Base-by-base conservation (phyloP, 2,797 vertebrate species). In the Pyrocephalus nanus region DNA sequence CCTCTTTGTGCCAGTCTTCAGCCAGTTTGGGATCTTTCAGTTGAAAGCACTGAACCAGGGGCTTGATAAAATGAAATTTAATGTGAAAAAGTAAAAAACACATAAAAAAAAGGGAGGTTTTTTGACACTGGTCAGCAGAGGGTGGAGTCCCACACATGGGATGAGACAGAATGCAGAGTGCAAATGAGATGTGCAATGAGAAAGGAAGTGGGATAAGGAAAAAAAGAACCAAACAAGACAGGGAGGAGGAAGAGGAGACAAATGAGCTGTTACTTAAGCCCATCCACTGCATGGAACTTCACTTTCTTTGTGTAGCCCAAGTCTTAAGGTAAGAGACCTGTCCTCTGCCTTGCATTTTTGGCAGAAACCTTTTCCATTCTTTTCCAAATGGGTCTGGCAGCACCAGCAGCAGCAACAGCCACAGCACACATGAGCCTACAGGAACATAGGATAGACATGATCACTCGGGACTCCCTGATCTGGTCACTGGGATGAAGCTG, bases 381-480 rank as follows among this genome's bases (percentile, higher is more conserved):
- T 80, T 80, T 88, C 36, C 36, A 81, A 38, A 74, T 16, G 34
- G 22, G 14, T 69, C 61, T 79, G 54, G 77, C 47, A 66, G 43
- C 61, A 70, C 73, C 47, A 70, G 43, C 61, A 73, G 62, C 81
- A 87, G 19, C 0, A 4, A 36, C n/a, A 85, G 40, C 43, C 45
- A 27, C 30, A 36, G 72, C 71, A 70, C 17, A 22, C 0, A 0
- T 14, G 42, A n/a, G 25, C 0, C 0, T 29, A 36, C 43, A 70
- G 61, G 50, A 79, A 51, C 0, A 0, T 0, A 9, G 60, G 78
- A 40, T 13, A 12, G 47, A 73, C 2, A 0, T 0, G 1, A 40
- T 1, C 4, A 14, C 64, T 80, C 0, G 22, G 76, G 60, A 42
- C 2, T 9, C 12, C 19, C 25, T 79, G 40, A 43, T 82, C 64